These are phyloP conservation scores for Sebastes kiyomatsui DNA, from an alignment of 2,797 vertebrate genomes.

Conservation along the genomic window DNA sequence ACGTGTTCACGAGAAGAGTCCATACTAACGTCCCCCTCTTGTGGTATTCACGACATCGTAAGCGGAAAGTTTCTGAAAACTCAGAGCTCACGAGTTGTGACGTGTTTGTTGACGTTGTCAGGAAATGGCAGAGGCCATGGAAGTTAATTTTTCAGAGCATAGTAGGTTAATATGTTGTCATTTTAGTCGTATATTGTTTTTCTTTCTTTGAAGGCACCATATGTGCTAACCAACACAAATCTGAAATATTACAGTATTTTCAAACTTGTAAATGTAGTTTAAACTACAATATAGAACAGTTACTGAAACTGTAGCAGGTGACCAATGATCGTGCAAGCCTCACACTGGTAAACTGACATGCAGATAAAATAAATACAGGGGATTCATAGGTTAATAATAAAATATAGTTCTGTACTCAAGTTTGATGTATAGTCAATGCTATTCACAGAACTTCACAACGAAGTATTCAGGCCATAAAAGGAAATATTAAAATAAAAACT, in stretches of 20 bases:
- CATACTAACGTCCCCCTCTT: no score
- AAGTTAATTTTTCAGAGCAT: no score
- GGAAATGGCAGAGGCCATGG: no score
- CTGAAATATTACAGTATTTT: background rate
- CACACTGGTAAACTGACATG: background rate
- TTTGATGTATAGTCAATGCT: background rate
- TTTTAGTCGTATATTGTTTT: no score
- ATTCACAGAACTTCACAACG: background rate
- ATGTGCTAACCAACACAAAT: background rate
- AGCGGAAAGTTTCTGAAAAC: no score
- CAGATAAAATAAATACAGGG: constrained; percentile 6
- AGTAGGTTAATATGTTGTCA: no score
- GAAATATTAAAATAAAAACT: background rate
- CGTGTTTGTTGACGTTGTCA: no score
- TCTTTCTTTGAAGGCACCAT: no score
- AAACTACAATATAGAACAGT: background rate
- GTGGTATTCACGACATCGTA: no score
- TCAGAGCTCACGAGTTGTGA: no score
- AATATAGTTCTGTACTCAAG: background rate
- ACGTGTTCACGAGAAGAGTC: no score
- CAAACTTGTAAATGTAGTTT: background rate
- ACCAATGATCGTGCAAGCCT: background rate
- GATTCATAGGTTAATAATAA: background rate
- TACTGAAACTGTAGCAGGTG: background rate
- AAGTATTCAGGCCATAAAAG: background rate